Conservation (phyloP, 1,140 invertebrate genomes). For the Alviniconcha marisindica region DNA sequence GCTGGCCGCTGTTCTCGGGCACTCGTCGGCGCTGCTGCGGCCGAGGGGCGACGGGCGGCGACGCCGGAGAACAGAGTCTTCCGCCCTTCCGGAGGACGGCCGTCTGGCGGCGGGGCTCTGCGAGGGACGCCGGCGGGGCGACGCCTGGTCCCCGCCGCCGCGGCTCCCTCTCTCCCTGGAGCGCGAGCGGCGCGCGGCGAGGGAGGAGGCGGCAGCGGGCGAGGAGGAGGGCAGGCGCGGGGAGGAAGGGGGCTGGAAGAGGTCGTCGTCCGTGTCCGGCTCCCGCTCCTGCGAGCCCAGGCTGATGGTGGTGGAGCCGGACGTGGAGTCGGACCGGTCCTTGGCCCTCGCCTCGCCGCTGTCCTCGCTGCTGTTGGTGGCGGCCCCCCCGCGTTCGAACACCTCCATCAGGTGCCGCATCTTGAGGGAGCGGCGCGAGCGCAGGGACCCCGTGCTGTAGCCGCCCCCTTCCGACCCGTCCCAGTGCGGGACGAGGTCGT, state of each 20-base stretch:
- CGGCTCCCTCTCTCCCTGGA: slow-evolving; percentile 40
- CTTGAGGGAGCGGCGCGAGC: slow-evolving; percentile 63
- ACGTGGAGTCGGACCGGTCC: slow-evolving; percentile 39
- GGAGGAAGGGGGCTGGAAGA: slow-evolving; percentile 24
- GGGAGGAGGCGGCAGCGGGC: too few species aligned
- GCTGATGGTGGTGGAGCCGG: slow-evolving; percentile 43
- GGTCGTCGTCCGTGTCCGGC: slow-evolving; percentile 49
- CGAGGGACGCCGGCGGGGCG: slow-evolving; percentile 21
- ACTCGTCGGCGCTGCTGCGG: slow-evolving; percentile 25
- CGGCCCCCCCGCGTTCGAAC: slow-evolving; percentile 61
- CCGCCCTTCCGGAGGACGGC: background rate
- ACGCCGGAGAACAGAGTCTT: slow-evolving; percentile 38
- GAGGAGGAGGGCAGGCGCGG: background rate
- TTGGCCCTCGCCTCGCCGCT: slow-evolving; percentile 36
- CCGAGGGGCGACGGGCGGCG: slow-evolving; percentile 47
- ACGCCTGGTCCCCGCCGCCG: slow-evolving; percentile 15
- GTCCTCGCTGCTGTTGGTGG: slow-evolving; percentile 44
- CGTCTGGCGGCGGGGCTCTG: slow-evolving; percentile 29
- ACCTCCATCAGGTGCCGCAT: slow-evolving; percentile 65
- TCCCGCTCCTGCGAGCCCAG: slow-evolving; percentile 39
- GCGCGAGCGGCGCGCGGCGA: slow-evolving; percentile 15
- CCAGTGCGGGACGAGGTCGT: slow-evolving; percentile 50
- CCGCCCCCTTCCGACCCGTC: slow-evolving; percentile 40
- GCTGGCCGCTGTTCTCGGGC: slow-evolving; percentile 26
- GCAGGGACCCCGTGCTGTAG: slow-evolving; percentile 60